These are phyloP conservation scores for Podabrus alpinus DNA, from an alignment of 2,888 invertebrate species.

Conservation along the genomic window DNA sequence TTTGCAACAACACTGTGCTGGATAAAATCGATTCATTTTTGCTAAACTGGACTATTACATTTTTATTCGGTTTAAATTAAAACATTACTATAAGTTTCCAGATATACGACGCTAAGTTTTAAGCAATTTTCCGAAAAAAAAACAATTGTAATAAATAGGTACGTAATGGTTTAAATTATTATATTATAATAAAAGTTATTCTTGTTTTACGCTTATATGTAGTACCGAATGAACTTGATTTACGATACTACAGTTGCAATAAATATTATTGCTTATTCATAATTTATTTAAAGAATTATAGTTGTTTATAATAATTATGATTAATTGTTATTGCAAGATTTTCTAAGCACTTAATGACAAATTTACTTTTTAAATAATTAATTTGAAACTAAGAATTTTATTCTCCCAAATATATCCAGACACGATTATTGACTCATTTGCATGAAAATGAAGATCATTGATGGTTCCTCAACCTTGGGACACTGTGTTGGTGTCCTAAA, in stretches of 20 bases:
- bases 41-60: conserved; percentile 1
- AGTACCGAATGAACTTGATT: background rate
- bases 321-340: background rate
- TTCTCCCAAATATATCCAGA: conserved; percentile 94
- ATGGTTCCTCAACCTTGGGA: conserved; percentile 97
- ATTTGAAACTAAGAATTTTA: too few species aligned
- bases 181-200: background rate
- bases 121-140: background rate
- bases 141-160: background rate
- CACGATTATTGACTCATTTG: conserved; percentile 87
- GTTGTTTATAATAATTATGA: background rate
- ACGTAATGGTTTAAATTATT: background rate
- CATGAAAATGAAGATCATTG: conserved; percentile 95
- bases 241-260: too few species aligned
- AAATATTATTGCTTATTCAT: background rate
- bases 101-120: background rate
- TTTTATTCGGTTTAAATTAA: background rate
- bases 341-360: background rate
- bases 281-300: background rate
- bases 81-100: too few species aligned
- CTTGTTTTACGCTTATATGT: background rate
- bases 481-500: conserved; percentile 96
- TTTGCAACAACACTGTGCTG: conserved; percentile 20
- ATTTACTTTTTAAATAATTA: background rate
- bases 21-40: conserved; percentile 20